These are phyloP conservation scores for Nerophis ophidion DNA, from an alignment of 2,113 vertebrate genomes.

Conservation along the genomic window DNA sequence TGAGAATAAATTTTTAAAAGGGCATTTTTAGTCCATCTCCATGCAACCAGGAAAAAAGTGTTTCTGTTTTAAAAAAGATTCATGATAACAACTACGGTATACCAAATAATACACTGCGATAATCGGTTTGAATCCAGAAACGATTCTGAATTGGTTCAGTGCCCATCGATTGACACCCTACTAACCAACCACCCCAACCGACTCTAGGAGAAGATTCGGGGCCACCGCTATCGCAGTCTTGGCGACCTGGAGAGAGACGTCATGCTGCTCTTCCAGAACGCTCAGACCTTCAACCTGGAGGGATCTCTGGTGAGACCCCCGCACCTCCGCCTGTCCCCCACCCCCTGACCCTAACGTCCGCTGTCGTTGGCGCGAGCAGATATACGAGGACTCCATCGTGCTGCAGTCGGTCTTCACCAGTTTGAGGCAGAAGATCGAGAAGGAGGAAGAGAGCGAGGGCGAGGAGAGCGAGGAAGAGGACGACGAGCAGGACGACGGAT, in stretches of 20 bases:
- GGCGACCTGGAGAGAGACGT: slow-evolving; percentile 89
- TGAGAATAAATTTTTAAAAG: no score
- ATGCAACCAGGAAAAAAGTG: no score
- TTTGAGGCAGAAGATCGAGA: slow-evolving; percentile 86
- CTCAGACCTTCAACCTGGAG: slow-evolving; percentile 92
- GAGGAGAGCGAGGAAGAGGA: slow-evolving; percentile 88
- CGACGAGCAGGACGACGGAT: slow-evolving; percentile 83
- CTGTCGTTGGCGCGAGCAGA: slow-evolving; percentile 61
- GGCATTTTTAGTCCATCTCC: no score
- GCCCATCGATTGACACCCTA: neutral
- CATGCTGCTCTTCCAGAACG: slow-evolving; percentile 92
- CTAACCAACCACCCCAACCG: neutral
- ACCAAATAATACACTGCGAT: no score
- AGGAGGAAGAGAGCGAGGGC: slow-evolving; percentile 89
- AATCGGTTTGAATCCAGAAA: no score
- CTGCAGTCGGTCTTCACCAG: slow-evolving; percentile 92
- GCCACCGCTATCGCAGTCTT: slow-evolving; percentile 88
- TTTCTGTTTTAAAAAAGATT: no score
- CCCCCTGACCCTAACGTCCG: neutral
- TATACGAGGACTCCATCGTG: slow-evolving; percentile 91
- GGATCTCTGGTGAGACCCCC: slow-evolving; percentile 81
- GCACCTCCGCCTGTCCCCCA: neutral
- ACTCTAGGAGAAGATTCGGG: slow-evolving; percentile 82
- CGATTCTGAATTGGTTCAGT: no score
- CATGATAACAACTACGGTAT: no score